Evolutionary conservation across 2,113 vertebrate species (phyloP), one percentile per base, ranked within the genome.

Genomic region (Podarcis raffonei): DNA sequence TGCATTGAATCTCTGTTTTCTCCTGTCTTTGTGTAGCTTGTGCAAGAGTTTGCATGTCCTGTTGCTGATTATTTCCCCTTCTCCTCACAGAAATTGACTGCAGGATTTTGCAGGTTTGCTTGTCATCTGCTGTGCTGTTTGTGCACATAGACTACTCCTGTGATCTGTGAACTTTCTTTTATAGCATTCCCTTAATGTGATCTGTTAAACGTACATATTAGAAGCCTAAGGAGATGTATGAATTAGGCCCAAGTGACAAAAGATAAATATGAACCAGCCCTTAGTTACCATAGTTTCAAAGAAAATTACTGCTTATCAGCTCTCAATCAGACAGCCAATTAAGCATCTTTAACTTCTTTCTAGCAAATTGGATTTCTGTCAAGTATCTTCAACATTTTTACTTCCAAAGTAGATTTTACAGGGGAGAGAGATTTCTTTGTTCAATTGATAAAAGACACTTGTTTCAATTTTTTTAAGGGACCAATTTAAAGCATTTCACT

Each of bases 281-380:
- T 78, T 78, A 25, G 37, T 78, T 78, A 48, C 76, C 42, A 78
- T 78, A 78, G 76, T 78, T 78, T 48, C 76, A 78, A 78, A 78
- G 76, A 42, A 78, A 78, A 78, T 78, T 78, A 78, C 76, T 53
- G 30, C 39, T 53, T 12, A 78, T 48, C 76, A 78, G 6, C 42
- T 53, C 76, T 78, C 76, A 78, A 78, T 78, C 39, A 42, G 23
- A 78, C 13, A 27, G 76, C 76, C 42, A 78, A 78, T 78, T 25
- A 78, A 78, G 76, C 76, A 78, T 30, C 76, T 27, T 42, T 78
- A 78, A 78, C 42, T 42, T 39, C 2, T 35, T 23, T 78, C 23
- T 78, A 18, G 39, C 25, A 78, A 78, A 48, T 11, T 78, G 23
- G 39, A 48, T 78, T 78, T 37, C 42, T 30, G 42, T 48, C 39